Base-by-base conservation (phyloP, 2,888 invertebrate species). In the Deilephila elpenor region DNA sequence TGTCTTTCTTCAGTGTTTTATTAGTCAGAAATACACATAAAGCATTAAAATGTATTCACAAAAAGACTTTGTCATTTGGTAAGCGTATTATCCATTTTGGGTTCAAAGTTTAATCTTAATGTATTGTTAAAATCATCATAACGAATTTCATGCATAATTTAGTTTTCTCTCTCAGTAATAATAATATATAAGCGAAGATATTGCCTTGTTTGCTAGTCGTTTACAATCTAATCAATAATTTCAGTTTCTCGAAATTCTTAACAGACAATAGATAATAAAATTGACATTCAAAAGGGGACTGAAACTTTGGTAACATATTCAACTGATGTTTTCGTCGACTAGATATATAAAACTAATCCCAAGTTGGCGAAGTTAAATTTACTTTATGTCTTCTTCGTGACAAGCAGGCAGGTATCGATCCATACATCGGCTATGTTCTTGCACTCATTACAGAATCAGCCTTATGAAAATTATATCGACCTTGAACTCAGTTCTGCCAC, bases 271-370 rank as follows among this genome's bases (percentile, higher is more conserved):
- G 51, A 25, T 51, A 67, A 80, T 74, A 76, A 76, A 77, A 78
- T 79, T 77, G 73, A 76, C 74, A 82, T 81, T 77, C 78, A 76
- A 79, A 75, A 74, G 76, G 70, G 71, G 74, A 37, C 75, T 75
- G 37, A 77, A 84, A 83, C 75, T 84, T 83, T 77, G 37, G 71
- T 76, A 74, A 79, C 76, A 77, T 78, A 75, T 79, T 79, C 78
- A 78, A 59, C 77, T 74, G 25, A 34, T 61, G 25, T 34, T 32
- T 53, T 53, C 20, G 62, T 62, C n/a, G 62, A 51, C n/a, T 80
- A 77, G 78, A 78, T 78, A 78, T 74, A 79, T 78, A 78, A 83
- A 83, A 82, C 79, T 82, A 84, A 84, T 83, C 80, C 77, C 71
- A 79, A 82, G 74, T 79, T 74, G 32, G 70, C 3, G 76, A 76